Evolutionary conservation across 2,797 vertebrate species (phyloP), one percentile per base, ranked within the genome.

Genomic region (Lithobates pipiens): DNA sequence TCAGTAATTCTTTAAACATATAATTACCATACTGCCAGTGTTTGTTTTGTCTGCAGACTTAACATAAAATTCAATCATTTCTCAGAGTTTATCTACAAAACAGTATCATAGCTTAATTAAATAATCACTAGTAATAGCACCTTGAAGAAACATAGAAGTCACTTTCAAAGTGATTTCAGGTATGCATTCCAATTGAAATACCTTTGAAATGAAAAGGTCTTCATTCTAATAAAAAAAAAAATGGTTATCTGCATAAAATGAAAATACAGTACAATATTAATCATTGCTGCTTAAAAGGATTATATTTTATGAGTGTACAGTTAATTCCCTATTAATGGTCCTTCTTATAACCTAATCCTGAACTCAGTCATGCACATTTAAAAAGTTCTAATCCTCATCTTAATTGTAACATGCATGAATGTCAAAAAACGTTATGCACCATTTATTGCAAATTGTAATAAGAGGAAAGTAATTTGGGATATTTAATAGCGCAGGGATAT

Each of bases 301-400:
- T 72, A 82, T 71, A 77, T 86, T 82, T 86, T 85, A 77, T 81
- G 73, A 86, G 34, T 42, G 67, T 61, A 42, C 50, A 50, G 50
- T 81, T 86, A 86, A 85, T 86, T 70, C 65, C 72, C 78, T 18
- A 81, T 86, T 81, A 82, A 73, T 34, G 16, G 34, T 10, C n/a
- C 46, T 82, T 54, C 50, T 82, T 77, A 72, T 71, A 77, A 86
- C 44, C 18, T 82, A 80, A 82, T 82, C 79, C 57, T 25, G 61
- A 73, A 82, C 50, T 86, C 85, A 86, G 74, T 86, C 73, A 86
- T 86, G 85, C 78, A 72, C 54, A 74, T 67, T 74, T 21, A 50
- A 80, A 72, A 23, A 39, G 67, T 69, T 77, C 36, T 81, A 86
- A 86, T 81, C 85, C 73, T 86, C 10, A 29, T 25, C 74, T 71